A percentile compares a stretch with the other conserved stretches of the same genome.
phyloP scores from a whole-genome alignment of 2,797 vertebrate genomes.

The Brachyrhaphis roseni region DNA sequence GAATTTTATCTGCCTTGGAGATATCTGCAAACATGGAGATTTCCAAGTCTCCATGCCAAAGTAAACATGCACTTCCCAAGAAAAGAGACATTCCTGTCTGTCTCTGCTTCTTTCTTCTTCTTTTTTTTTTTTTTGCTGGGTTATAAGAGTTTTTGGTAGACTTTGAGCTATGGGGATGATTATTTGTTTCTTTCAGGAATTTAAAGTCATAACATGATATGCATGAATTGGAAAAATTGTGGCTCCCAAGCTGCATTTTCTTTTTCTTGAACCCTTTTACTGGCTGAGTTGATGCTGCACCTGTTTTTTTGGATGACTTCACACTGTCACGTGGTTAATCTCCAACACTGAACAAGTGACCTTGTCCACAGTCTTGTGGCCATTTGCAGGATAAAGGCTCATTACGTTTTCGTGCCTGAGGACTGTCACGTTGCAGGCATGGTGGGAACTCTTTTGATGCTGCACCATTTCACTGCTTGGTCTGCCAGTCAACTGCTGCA shows the following conservation, averaged over 20 bases:
- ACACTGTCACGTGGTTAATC: conserved; percentile 30
- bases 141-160: conserved; percentile 38
- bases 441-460: neutral
- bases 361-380: conserved; percentile 5
- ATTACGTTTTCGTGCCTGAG: conserved; percentile 12
- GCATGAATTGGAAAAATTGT: neutral
- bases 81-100: conserved; percentile 55
- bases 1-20: conserved; percentile 57
- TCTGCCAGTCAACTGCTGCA: neutral
- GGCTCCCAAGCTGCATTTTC: neutral
- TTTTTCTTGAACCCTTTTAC: neutral
- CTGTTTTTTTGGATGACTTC: conserved; percentile 7
- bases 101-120: conserved; percentile 5
- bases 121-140: conserved; percentile 2
- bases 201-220: neutral
- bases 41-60: conserved; percentile 42
- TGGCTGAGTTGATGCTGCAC: neutral
- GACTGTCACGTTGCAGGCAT: conserved; percentile 17
- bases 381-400: conserved; percentile 18
- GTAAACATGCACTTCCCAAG: conserved; percentile 53
- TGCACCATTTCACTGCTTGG: neutral
- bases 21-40: conserved; percentile 25
- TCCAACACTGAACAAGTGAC: conserved; percentile 25
- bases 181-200: conserved; percentile 29
- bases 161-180: conserved; percentile 10